phyloP scores from a whole-genome alignment of 2,888 invertebrate genomes.

The Linnaemya tessellans region DNA sequence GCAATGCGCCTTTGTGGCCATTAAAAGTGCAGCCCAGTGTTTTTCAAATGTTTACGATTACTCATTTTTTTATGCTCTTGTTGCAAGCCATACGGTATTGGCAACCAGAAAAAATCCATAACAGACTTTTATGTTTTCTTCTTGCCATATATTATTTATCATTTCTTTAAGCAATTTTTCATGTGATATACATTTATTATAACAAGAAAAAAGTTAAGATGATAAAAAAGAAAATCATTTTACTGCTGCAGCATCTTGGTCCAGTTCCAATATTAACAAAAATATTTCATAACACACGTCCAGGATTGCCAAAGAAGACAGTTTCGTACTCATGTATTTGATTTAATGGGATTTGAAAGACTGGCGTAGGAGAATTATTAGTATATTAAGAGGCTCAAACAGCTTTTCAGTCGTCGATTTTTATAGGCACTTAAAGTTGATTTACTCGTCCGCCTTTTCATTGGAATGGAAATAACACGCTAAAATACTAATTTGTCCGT shows the following conservation, averaged over 20 bases:
- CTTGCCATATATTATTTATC: constrained; percentile 80
- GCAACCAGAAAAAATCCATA: constrained; percentile 29
- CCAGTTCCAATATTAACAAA: constrained; percentile 65
- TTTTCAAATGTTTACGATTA: constrained; percentile 72
- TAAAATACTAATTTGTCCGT: no score
- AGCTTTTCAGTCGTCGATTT: no score
- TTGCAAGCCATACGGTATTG: constrained; percentile 9
- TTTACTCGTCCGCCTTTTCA: no score
- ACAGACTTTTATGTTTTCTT: constrained; percentile 75
- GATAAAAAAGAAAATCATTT: not conserved
- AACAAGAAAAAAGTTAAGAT: not conserved
- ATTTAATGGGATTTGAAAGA: no score
- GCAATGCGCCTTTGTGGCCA: constrained; percentile 42
- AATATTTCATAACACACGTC: constrained; percentile 41
- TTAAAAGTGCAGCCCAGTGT: constrained; percentile 61
- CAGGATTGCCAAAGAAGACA: constrained; percentile 38
- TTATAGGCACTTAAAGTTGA: no score
- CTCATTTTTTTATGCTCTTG: constrained; percentile 64
- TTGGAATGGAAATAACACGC: no score
- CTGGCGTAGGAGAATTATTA: no score
- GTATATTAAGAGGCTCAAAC: no score
- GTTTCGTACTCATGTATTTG: no score
- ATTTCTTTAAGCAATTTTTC: constrained; percentile 80
- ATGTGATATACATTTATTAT: constrained; percentile 70
- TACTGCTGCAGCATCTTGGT: constrained; percentile 61